These are phyloP conservation scores for Bicyclus anynana DNA, from an alignment of 1,140 invertebrate genomes.

Conservation along the genomic window DNA sequence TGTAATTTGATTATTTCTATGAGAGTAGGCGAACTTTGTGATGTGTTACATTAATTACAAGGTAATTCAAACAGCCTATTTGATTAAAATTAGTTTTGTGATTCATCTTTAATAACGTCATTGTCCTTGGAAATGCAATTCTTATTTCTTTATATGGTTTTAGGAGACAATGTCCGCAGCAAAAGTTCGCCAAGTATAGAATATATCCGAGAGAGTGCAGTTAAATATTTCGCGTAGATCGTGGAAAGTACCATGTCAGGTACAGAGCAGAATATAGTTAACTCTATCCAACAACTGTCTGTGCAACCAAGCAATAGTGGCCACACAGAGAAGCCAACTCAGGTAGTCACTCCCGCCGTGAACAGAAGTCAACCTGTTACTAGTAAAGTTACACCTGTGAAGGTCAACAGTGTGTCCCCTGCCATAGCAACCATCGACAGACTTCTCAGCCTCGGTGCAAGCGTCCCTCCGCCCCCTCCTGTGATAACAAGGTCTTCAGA, in stretches of 20 bases:
- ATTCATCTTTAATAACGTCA: too few relatives aligned
- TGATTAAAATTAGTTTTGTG: too few relatives aligned
- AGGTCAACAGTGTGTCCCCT: conserved; percentile 56
- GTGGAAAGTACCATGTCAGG: conserved; percentile 71
- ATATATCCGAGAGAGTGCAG: conserved; percentile 38
- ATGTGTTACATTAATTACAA: background rate
- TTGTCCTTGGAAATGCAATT: conserved; percentile 36
- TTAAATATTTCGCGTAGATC: conserved; percentile 22
- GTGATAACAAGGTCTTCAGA: conserved; percentile 59
- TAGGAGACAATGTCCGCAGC: conserved; percentile 54
- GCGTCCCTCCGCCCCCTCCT: conserved; percentile 57
- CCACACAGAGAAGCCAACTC: conserved; percentile 67
- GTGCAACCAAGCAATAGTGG: conserved; percentile 67
- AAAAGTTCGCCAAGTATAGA: conserved; percentile 34
- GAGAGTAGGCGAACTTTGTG: conserved; percentile 8
- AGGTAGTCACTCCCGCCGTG: conserved; percentile 68
- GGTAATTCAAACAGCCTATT: background rate
- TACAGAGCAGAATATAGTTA: conserved; percentile 72
- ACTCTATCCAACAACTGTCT: conserved; percentile 72
- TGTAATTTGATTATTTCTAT: conserved; percentile 15
- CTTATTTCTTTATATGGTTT: conserved; percentile 24
- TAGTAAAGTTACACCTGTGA: conserved; percentile 56
- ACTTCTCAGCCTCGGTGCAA: conserved; percentile 56
- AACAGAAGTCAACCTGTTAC: conserved; percentile 53
- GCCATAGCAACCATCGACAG: conserved; percentile 70